phyloP scores from a whole-genome alignment of 2,888 invertebrate species.

The Tyria jacobaeae region DNA sequence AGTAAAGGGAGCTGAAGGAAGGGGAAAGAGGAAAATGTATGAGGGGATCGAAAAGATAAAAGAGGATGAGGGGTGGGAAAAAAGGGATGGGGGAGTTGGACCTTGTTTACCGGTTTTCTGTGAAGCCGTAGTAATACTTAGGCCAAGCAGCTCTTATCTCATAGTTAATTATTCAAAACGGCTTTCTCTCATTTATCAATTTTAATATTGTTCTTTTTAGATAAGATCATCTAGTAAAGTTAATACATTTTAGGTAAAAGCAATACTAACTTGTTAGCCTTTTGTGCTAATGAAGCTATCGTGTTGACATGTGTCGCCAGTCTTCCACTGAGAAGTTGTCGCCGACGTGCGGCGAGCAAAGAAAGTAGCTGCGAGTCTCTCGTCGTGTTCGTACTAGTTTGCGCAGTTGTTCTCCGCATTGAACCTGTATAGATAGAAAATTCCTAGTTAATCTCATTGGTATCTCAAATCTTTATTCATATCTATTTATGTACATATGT shows the following conservation, averaged over 20 bases:
- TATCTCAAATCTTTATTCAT: neutral
- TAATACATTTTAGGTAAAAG: neutral
- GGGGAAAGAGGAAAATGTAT: no score
- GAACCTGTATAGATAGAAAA: conserved; percentile 64
- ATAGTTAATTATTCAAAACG: no score
- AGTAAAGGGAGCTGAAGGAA: no score
- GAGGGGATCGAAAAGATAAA: no score
- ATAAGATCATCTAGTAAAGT: neutral
- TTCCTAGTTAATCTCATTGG: neutral
- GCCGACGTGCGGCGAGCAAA: conserved; percentile 87
- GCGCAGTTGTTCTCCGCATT: conserved; percentile 68
- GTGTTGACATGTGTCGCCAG: conserved; percentile 82
- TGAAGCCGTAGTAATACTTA: no score
- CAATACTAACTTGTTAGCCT: conserved; percentile 75
- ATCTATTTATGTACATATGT: no score
- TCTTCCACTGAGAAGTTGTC: conserved; percentile 86
- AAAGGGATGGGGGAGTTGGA: no score
- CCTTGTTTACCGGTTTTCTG: no score
- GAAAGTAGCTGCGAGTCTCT: conserved; percentile 87
- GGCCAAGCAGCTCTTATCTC: no score
- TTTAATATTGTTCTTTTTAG: no score
- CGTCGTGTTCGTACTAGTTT: conserved; percentile 74
- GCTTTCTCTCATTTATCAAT: no score
- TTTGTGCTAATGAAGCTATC: conserved; percentile 76
- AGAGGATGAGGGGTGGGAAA: no score